Conservation (phyloP, 2,797 vertebrate species). For the Scolopax rusticola region DNA sequence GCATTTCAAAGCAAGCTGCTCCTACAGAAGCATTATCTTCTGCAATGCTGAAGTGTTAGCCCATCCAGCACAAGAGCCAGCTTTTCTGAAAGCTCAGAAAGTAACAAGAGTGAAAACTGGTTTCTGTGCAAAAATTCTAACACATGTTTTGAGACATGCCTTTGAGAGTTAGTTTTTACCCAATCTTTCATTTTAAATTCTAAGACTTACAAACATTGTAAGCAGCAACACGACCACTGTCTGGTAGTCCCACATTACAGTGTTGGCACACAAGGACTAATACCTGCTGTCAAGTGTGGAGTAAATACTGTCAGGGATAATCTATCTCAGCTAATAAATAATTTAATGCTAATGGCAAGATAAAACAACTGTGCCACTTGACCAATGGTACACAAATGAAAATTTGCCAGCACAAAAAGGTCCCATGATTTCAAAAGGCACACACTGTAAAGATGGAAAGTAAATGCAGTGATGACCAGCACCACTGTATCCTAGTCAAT, state of each 20-base stretch:
- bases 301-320: neutral
- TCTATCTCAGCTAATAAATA: neutral
- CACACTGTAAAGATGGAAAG: neutral
- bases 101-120: neutral
- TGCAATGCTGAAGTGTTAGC: neutral
- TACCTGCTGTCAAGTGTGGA: neutral
- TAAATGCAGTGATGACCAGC: neutral
- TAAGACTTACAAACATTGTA: neutral
- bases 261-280: neutral
- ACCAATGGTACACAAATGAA: neutral
- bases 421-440: neutral
- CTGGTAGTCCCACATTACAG: neutral
- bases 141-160: too few species aligned
- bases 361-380: neutral
- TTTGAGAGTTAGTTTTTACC: neutral
- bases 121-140: neutral
- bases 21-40: neutral
- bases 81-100: neutral
- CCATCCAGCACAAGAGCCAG: neutral
- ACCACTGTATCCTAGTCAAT: neutral
- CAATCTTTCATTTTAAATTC: neutral
- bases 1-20: neutral
- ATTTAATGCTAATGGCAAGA: neutral
- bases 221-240: neutral
- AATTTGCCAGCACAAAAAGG: neutral